Evolutionary conservation across 2,888 invertebrate species (phyloP), one percentile per base, ranked within the genome.

Genomic region (Camponotus fellah): DNA sequence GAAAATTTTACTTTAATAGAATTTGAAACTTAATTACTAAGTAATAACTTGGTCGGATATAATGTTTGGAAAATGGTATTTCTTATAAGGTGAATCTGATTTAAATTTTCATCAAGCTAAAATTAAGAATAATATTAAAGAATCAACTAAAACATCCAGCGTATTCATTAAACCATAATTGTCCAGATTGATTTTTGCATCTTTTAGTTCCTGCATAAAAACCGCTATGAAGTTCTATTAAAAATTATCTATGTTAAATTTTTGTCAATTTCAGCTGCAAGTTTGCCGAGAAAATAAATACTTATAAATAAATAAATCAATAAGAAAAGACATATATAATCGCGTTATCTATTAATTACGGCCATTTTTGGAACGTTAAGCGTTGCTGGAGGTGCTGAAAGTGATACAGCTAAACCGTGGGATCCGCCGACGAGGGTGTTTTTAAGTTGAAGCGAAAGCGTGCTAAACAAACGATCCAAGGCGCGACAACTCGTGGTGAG

Each of bases 381-480:
- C 26, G 26, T 26, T 10, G 17, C 21, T 79, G 46, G 32, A 46
- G 8, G 2, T 6, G 8, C 8, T 53, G n/a, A 2, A 65, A 26
- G 21, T 69, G 26, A 6, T n/a, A 6, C 14, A 46, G 26, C 49
- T 40, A 64, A 76, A 40, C 26, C 12, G 49, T 34, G 26, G 26
- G 14, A 17, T 17, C 26, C 49, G 60, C 1, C 60, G 77, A 62
- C 74, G 82, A 84, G 82, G 83, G 72, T 58, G 82, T 72, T 88
- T 88, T 89, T 83, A 86, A 86, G 79, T 82, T 82, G 71, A 84
- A 89, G 88, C 82, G 76, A 37, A 26, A 43, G 53, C 75, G 40
- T 49, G 43, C 69, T 58, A 68, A 84, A 76, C 74, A 83, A 86
- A 85, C 81, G 86, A 71, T 87, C 68, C 68, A 84, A 87, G 84